These are phyloP conservation scores for Noctua janthe DNA, from an alignment of 2,888 invertebrate species.

Conservation along the genomic window DNA sequence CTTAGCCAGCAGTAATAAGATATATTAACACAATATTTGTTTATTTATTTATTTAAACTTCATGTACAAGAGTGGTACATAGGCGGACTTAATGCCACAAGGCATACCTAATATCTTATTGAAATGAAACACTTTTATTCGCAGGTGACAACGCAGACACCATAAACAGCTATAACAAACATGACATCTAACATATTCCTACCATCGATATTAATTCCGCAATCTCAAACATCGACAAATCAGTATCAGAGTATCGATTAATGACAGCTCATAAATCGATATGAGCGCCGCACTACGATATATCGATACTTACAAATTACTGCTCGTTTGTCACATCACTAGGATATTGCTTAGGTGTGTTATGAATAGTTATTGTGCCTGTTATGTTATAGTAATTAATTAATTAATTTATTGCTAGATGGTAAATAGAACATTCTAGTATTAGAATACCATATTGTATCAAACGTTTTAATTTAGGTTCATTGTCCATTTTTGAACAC, in stretches of 20 bases:
- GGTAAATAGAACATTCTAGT: background rate
- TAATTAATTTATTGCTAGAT: background rate
- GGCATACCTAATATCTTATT: background rate
- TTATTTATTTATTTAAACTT: no score
- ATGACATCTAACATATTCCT: conserved; percentile 47
- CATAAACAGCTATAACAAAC: conserved; percentile 10
- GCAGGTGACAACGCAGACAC: background rate
- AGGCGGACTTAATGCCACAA: no score
- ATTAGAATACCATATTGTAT: background rate
- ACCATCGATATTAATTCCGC: conserved; percentile 56
- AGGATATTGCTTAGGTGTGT: conserved; percentile 37
- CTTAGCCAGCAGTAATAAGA: background rate
- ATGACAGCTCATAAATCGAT: conserved; percentile 65
- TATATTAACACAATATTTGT: background rate
- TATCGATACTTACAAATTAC: conserved; percentile 71
- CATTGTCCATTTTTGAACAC: background rate
- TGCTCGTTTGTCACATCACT: conserved; percentile 60
- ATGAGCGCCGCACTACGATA: conserved; percentile 55
- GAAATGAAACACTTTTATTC: background rate
- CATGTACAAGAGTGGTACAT: no score
- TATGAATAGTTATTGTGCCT: conserved; percentile 19
- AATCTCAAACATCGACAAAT: conserved; percentile 61
- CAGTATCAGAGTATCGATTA: conserved; percentile 64
- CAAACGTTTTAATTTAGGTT: background rate
- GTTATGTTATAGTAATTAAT: conserved; percentile 16